Conservation (phyloP, 1,140 invertebrate genomes). For the Caenorhabditis elegans region WBcel235 BX284602.5:7758001-7758500, state of each 20-base stretch:
- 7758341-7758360: slow-evolving; percentile 91
- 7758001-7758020: slow-evolving; percentile 88
- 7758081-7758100: slow-evolving; percentile 21
- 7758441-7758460: background rate
- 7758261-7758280: slow-evolving; percentile 79
- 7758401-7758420: background rate
- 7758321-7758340: slow-evolving; percentile 79
- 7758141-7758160: slow-evolving; percentile 76
- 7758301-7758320: slow-evolving; percentile 72
- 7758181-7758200: slow-evolving; percentile 79
- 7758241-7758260: no score
- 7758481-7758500: background rate
- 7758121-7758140: slow-evolving; percentile 96
- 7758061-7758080: background rate
- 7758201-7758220: slow-evolving; percentile 77
- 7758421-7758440: background rate
- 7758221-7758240: no score
- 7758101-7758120: slow-evolving; percentile 80
- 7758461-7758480: slow-evolving; percentile 1
- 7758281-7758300: slow-evolving; percentile 83
- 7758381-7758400: background rate
- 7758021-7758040: slow-evolving; percentile 86
- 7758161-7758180: slow-evolving; percentile 85
- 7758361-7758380: slow-evolving; percentile 75
- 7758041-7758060: slow-evolving; percentile 80